These are phyloP conservation scores for Pogonus chalceus DNA, from an alignment of 1,140 invertebrate genomes.

Conservation along the genomic window DNA sequence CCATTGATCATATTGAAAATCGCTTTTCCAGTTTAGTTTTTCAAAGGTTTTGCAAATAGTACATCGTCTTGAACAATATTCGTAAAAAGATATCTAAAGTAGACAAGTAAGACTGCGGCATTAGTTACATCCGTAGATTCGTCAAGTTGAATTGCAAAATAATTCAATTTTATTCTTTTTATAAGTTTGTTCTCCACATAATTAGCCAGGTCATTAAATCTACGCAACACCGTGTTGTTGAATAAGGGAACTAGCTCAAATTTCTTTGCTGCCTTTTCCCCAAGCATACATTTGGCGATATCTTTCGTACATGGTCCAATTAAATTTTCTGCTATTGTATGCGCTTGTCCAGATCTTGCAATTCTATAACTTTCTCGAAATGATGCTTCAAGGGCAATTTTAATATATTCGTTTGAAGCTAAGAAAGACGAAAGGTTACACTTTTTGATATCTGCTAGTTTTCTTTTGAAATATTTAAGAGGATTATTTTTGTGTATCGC, in stretches of 20 bases:
- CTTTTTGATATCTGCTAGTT: neutral
- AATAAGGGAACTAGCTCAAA: no score
- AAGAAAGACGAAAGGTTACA: neutral
- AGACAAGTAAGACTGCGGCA: conserved; percentile 14
- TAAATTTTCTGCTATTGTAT: neutral
- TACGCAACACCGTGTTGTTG: neutral
- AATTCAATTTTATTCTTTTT: no score
- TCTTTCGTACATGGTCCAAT: neutral
- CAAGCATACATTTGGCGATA: neutral
- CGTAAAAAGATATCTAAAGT: conserved; percentile 9
- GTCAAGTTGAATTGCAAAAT: conserved; percentile 12
- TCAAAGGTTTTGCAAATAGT: conserved; percentile 8
- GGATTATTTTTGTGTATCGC: neutral
- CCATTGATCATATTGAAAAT: conserved; percentile 12
- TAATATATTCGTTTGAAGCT: neutral
- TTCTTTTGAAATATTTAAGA: neutral
- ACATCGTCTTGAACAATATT: conserved; percentile 9
- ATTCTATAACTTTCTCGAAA: neutral
- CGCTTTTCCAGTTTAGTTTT: conserved; percentile 9
- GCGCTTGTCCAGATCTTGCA: neutral
- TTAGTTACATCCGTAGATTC: conserved; percentile 10
- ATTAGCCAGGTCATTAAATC: neutral
- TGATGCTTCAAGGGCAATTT: neutral
- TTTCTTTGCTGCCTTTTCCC: neutral
- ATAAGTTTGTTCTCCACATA: neutral